A percentile compares a stretch with the other conserved stretches of the same genome.
These are phyloP conservation scores for Paracanthobrama guichenoti DNA, from an alignment of 2,113 vertebrate genomes.

Conservation along the genomic window DNA sequence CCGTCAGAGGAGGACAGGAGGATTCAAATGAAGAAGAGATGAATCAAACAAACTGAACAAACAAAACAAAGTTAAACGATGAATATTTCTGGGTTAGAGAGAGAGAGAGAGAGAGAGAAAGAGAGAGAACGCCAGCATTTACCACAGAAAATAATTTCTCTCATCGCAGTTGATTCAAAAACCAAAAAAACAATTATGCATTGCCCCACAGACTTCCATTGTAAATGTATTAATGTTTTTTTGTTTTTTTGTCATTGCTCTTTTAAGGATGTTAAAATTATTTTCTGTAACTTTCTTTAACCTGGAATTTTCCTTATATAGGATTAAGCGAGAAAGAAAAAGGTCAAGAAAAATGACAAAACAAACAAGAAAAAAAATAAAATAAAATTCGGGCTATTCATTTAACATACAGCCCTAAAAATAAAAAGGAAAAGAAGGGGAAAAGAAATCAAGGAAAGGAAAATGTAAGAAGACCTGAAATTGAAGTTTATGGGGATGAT, in stretches of 20 bases:
- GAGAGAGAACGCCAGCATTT: no score
- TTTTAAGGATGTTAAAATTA: no score
- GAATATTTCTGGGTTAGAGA: not conserved
- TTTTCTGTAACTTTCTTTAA: no score
- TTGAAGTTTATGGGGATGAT: conserved; percentile 76
- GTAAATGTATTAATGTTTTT: no score
- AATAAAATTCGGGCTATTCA: not conserved
- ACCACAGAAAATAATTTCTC: no score
- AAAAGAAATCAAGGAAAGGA: conserved; percentile 61
- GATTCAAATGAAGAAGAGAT: not conserved
- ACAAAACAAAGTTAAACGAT: not conserved
- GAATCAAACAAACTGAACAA: not conserved
- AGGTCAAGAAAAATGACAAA: not conserved
- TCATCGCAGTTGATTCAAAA: no score
- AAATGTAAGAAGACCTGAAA: conserved; percentile 75
- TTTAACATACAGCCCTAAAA: conserved; percentile 27
- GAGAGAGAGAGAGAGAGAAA: no score
- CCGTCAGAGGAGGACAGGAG: not conserved
- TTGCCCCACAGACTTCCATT: no score
- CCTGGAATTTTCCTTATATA: no score
- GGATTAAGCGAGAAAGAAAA: not conserved
- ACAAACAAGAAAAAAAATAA: not conserved
- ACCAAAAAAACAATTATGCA: no score
- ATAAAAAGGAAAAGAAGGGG: conserved; percentile 46
- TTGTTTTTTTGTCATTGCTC: no score